Evolutionary conservation across 2,888 invertebrate genomes (phyloP).

Genomic region (Acleris literana): DNA sequence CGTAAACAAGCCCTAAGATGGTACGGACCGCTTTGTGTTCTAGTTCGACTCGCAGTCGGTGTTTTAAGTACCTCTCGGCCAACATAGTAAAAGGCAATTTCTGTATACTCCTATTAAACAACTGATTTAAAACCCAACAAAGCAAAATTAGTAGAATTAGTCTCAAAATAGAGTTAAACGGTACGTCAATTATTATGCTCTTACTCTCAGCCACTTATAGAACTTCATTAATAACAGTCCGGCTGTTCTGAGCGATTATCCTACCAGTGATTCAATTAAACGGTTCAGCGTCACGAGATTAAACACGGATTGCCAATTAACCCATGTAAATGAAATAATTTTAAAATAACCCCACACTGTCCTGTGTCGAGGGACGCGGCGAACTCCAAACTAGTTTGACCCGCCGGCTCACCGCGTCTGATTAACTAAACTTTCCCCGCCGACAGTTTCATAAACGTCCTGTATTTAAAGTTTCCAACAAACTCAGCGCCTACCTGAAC

Average conservation of each 20-base stretch:
- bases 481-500: constrained; percentile 49
- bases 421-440: constrained; percentile 72
- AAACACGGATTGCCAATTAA: constrained; percentile 59
- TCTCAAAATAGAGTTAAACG: constrained; percentile 13
- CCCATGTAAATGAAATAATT: constrained; percentile 71
- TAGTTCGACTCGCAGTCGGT: no score
- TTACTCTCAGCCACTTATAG: constrained; percentile 17
- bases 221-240: constrained; percentile 33
- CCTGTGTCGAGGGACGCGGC: constrained; percentile 57
- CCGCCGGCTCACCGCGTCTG: constrained; percentile 56
- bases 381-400: constrained; percentile 66
- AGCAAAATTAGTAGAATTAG: background rate
- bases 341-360: constrained; percentile 62
- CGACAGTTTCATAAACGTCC: constrained; percentile 63
- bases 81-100: no score
- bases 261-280: constrained; percentile 38
- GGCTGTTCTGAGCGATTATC: constrained; percentile 24
- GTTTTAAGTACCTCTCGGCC: no score
- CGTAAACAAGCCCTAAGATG: no score
- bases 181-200: constrained; percentile 15
- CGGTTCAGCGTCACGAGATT: constrained; percentile 46
- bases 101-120: background rate
- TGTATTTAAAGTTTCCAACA: constrained; percentile 63
- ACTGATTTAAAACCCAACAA: background rate
- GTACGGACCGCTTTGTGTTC: no score